phyloP scores from a whole-genome alignment of 2,888 invertebrate genomes.

The Muscina levida region DNA sequence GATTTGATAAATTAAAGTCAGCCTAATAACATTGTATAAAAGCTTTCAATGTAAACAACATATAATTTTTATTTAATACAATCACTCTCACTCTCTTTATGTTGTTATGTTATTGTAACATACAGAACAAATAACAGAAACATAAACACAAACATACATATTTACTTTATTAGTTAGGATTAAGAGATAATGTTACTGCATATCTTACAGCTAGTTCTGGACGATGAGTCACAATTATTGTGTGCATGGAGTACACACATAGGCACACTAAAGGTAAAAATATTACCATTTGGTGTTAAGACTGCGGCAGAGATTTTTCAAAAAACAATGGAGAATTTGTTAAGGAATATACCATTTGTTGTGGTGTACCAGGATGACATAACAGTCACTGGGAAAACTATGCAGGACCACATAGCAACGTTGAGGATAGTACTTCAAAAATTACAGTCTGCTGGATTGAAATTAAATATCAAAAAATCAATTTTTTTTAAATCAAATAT shows the following conservation, averaged over 20 bases:
- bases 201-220: conserved; percentile 35
- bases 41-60: too few relatives aligned
- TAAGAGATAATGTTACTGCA: too few relatives aligned
- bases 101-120: too few relatives aligned
- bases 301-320: conserved; percentile 55
- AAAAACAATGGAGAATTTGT: conserved; percentile 55
- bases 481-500: conserved; percentile 45
- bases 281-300: conserved; percentile 60
- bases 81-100: too few relatives aligned
- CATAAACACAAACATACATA: too few relatives aligned
- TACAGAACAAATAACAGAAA: too few relatives aligned
- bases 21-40: too few relatives aligned
- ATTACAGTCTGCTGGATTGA: conserved; percentile 48
- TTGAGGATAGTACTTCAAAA: conserved; percentile 51
- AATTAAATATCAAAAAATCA: conserved; percentile 43
- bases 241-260: conserved; percentile 49
- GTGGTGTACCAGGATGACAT: conserved; percentile 53
- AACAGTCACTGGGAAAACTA: conserved; percentile 37
- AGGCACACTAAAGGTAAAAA: conserved; percentile 55
- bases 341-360: conserved; percentile 48
- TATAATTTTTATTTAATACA: too few relatives aligned
- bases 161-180: too few relatives aligned
- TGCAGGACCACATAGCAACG: conserved; percentile 32
- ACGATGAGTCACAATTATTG: conserved; percentile 39
- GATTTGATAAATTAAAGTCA: too few relatives aligned